Base-by-base conservation (phyloP, 2,888 invertebrate species). In the Tetrapedia diversipes region DNA sequence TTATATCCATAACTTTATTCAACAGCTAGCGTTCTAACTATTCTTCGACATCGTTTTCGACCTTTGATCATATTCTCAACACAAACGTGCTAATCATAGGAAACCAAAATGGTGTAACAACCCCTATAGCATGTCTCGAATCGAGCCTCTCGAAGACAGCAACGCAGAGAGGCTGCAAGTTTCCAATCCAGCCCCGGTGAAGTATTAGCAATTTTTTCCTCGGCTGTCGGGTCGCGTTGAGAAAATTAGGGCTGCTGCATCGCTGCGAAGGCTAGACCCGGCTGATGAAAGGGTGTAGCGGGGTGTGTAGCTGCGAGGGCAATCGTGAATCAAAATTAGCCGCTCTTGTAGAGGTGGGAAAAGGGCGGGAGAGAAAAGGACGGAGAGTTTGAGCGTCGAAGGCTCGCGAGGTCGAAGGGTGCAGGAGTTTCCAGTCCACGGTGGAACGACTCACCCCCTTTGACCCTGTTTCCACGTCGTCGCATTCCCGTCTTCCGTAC, bases 301-400 rank as follows among this genome's bases (percentile, higher is more conserved):
- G 71, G 32, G 57, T 47, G 61, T 59, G 53, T 64, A 63, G 63
- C 47, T 49, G 70, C 45, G 64, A 67, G 74, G 32, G 71, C 75
- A 78, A 70, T 78, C 74, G 80, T 71, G 79, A 79, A 66, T 80
- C 79, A 79, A 80, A 79, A 80, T 80, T 80, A 80, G 80, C 80
- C 59, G 57, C 79, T 68, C 80, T 80, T 80, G 80, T 80, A 47
- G 63, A 57, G 60, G 47, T 32, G 51, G 47, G 22, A 24, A 45
- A 57, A 41, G 57, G 7, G 1, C 19, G 49, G n/a, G 47, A 32
- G 59, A 49, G 29, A 19, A 22, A 32, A 60, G 2, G 34, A 61
- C 24, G 41, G 65, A 34, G n/a, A 34, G 65, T 34, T 39, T 32
- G 43, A 37, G 41, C 34, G 59, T 56, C 41, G 64, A 57, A 59